These are phyloP conservation scores for Agonopterix alstromeriana DNA, from an alignment of 2,888 invertebrate genomes.

Conservation along the genomic window DNA sequence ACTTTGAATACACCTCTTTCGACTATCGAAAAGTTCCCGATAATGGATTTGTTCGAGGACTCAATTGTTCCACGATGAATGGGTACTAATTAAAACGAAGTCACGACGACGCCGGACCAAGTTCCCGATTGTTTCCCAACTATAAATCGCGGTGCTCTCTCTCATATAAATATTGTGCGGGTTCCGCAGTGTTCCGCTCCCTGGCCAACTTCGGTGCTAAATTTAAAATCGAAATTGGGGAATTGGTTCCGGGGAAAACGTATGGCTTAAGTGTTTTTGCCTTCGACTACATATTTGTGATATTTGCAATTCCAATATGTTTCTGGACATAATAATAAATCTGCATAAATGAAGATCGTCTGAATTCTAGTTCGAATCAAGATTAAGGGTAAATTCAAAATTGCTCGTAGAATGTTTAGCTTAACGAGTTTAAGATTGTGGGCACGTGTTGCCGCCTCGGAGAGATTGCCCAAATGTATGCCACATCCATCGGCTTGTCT, in stretches of 20 bases:
- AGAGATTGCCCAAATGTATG: conserved; percentile 50
- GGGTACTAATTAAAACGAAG: conserved; percentile 77
- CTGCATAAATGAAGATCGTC: conserved; percentile 34
- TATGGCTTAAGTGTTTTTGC: conserved; percentile 29
- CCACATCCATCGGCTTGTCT: conserved; percentile 2
- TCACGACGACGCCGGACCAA: conserved; percentile 67
- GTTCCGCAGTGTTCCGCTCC: conserved; percentile 33
- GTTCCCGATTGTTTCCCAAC: conserved; percentile 67
- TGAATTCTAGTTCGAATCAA: conserved; percentile 39
- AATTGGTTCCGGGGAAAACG: conserved; percentile 34
- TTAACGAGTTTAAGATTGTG: conserved; percentile 68
- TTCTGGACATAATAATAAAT: conserved; percentile 28
- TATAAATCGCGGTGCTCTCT: conserved; percentile 63
- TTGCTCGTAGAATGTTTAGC: conserved; percentile 47
- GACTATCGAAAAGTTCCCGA: conserved; percentile 73
- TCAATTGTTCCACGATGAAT: conserved; percentile 75
- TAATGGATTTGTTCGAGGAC: conserved; percentile 73
- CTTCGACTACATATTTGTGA: conserved; percentile 5
- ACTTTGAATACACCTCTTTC: conserved; percentile 71
- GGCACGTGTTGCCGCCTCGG: conserved; percentile 51
- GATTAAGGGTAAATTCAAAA: conserved; percentile 57
- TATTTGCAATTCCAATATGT: conserved; percentile 15
- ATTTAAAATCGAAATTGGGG: conserved; percentile 63
- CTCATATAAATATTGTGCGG: conserved; percentile 68
- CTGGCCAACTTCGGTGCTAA: conserved; percentile 60